Conservation (phyloP, 2,797 vertebrate genomes). For the Eurystomus glaucurus region DNA sequence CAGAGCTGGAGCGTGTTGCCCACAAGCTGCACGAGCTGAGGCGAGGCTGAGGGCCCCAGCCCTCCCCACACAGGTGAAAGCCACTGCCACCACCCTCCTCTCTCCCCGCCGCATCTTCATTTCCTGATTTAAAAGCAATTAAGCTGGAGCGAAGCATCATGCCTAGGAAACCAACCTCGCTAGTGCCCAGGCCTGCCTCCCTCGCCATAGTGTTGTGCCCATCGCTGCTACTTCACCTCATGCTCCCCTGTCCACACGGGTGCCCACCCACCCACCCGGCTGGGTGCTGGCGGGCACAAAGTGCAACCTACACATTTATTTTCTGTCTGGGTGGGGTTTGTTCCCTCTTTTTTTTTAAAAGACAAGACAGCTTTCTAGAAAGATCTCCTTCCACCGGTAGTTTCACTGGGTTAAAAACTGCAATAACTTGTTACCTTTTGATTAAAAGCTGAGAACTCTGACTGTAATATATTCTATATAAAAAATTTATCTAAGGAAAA, state of each 20-base stretch:
- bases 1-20: conserved; percentile 93
- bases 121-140: not conserved
- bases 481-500: conserved; percentile 80
- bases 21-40: conserved; percentile 92
- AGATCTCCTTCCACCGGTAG: conserved; percentile 67
- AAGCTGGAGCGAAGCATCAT: conserved; percentile 39
- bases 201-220: not conserved
- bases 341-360: conserved; percentile 32
- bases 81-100: not conserved
- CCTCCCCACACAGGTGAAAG: fast-evolving
- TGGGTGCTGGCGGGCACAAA: not conserved
- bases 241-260: not conserved
- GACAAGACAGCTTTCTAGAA: conserved; percentile 81
- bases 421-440: conserved; percentile 83
- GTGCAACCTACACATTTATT: not conserved
- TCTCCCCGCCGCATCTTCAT: not conserved
- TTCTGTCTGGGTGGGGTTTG: conserved; percentile 34
- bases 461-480: conserved; percentile 80
- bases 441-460: conserved; percentile 79
- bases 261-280: not conserved
- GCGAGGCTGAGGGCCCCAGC: conserved; percentile 72
- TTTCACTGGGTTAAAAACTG: conserved; percentile 75
- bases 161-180: conserved; percentile 12
- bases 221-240: conserved; percentile 29
- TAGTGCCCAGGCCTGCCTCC: conserved; percentile 41